Conservation (phyloP, 1,140 invertebrate genomes). For the Drosophila ambigua region DNA sequence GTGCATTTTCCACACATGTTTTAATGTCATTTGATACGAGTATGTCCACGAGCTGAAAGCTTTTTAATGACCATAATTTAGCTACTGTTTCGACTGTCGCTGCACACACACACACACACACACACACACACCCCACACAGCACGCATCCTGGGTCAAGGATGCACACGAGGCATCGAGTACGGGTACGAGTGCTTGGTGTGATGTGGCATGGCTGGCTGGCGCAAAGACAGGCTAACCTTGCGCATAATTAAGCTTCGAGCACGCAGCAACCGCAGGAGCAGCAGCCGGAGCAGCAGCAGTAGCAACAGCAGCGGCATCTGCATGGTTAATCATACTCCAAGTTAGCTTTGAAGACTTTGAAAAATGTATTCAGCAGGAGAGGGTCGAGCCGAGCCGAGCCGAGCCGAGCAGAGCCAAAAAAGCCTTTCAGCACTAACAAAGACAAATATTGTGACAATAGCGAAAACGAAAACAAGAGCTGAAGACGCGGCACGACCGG, state of each 20-base stretch:
- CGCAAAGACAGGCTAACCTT: slow-evolving; percentile 39
- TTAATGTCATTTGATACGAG: slow-evolving; percentile 44
- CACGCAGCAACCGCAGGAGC: slow-evolving; percentile 54
- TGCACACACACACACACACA: not conserved
- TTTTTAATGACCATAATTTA: slow-evolving; percentile 66
- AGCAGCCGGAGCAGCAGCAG: slow-evolving; percentile 22
- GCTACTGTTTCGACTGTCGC: slow-evolving; percentile 13
- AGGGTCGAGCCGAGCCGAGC: no score
- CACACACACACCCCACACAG: not conserved
- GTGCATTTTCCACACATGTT: slow-evolving; percentile 26
- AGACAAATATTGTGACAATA: slow-evolving; percentile 76
- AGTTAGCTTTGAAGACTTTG: slow-evolving; percentile 47
- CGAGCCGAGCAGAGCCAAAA: slow-evolving; percentile 3
- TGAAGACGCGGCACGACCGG: slow-evolving; percentile 33
- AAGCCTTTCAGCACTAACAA: slow-evolving; percentile 72
- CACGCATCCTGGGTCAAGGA: slow-evolving; percentile 65
- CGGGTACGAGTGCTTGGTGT: not conserved
- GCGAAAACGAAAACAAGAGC: slow-evolving; percentile 25
- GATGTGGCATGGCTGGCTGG: not conserved
- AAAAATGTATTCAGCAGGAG: slow-evolving; percentile 60
- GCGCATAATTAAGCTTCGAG: slow-evolving; percentile 65
- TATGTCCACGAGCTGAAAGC: slow-evolving; percentile 60
- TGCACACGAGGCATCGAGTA: slow-evolving; percentile 28
- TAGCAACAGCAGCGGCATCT: slow-evolving; percentile 31
- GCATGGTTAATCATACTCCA: slow-evolving; percentile 79